Conservation (phyloP, 2,797 vertebrate species). For the Mustela erminea region DNA sequence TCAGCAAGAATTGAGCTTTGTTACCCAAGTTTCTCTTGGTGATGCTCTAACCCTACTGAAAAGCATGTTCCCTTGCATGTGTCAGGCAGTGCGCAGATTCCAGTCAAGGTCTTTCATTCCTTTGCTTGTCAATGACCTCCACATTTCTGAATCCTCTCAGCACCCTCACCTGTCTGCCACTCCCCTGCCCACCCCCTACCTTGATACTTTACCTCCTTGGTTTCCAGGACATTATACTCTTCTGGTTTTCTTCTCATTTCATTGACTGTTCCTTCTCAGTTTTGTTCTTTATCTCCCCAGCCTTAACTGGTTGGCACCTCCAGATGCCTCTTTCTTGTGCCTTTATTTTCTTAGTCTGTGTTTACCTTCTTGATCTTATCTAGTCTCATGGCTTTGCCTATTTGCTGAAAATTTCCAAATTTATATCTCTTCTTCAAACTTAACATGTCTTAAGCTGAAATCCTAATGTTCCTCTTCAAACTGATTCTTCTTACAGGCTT, state of each 20-base stretch:
- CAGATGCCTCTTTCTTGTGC: neutral
- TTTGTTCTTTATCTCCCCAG: neutral
- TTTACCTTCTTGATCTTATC: neutral
- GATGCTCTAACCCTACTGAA: neutral
- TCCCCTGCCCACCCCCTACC: too few species aligned
- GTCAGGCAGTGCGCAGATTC: neutral
- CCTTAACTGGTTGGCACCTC: neutral
- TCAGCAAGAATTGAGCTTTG: neutral
- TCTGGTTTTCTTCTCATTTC: constrained; percentile 23
- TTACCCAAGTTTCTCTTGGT: neutral
- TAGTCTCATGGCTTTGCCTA: constrained; percentile 4
- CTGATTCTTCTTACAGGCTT: neutral
- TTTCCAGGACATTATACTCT: neutral
- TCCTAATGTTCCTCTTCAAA: neutral
- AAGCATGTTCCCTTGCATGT: neutral
- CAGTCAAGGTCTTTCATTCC: neutral
- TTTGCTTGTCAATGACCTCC: neutral
- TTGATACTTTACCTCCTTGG: neutral
- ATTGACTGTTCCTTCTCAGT: neutral
- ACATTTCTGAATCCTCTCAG: neutral
- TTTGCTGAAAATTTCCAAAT: constrained; percentile 10
- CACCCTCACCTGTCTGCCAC: neutral
- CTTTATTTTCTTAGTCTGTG: neutral
- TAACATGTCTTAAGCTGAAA: neutral
- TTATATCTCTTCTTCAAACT: neutral